Evolutionary conservation across 2,888 invertebrate species (phyloP).

Genomic region (Phyllotreta cruciferae): DNA sequence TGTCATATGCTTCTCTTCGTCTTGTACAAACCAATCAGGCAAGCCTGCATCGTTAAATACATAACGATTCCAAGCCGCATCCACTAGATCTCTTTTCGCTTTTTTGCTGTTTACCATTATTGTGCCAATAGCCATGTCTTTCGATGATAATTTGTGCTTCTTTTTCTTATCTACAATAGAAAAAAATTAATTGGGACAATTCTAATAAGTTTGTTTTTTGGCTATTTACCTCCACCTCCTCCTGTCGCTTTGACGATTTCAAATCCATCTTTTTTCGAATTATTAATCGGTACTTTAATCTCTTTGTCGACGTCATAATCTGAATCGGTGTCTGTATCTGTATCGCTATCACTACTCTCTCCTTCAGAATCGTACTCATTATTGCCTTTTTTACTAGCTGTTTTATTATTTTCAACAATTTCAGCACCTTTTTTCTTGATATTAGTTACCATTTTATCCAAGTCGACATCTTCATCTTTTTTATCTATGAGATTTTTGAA

Average conservation of each 20-base stretch:
- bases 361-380: slow-evolving; percentile 55
- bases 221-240: slow-evolving; percentile 16
- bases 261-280: slow-evolving; percentile 67
- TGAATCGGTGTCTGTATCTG: slow-evolving; percentile 51
- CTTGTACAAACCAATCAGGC: slow-evolving; percentile 95
- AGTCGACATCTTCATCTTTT: slow-evolving; percentile 85
- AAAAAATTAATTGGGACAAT: neutral
- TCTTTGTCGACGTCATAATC: slow-evolving; percentile 63
- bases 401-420: slow-evolving; percentile 59
- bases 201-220: neutral
- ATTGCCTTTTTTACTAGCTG: no score
- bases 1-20: slow-evolving; percentile 90
- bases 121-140: slow-evolving; percentile 91
- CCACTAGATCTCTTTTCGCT: slow-evolving; percentile 86
- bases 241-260: slow-evolving; percentile 68
- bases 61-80: slow-evolving; percentile 92
- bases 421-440: slow-evolving; percentile 74
- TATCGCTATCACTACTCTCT: slow-evolving; percentile 44
- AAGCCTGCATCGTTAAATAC: slow-evolving; percentile 89
- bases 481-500: slow-evolving; percentile 82
- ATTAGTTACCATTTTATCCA: slow-evolving; percentile 78
- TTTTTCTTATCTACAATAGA: slow-evolving; percentile 39
- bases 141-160: slow-evolving; percentile 75
- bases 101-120: slow-evolving; percentile 91
- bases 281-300: slow-evolving; percentile 49